phyloP scores from a whole-genome alignment of 1,140 invertebrate genomes.

The Hylaeus volcanicus region DNA sequence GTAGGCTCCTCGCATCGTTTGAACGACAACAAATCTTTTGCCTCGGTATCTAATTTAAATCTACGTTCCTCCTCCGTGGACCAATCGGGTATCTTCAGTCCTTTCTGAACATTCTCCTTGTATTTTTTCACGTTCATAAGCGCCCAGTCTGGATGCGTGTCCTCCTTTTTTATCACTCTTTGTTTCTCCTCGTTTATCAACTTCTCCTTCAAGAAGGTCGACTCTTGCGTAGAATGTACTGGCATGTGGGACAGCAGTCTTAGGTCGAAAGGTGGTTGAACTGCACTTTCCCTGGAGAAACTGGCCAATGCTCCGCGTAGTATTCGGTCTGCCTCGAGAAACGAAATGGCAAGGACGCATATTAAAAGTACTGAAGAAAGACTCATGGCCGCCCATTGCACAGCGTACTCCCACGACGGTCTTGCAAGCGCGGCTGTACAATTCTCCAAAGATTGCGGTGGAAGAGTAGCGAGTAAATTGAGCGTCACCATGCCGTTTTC shows the following conservation, averaged over 20 bases:
- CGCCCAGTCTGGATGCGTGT: conserved; percentile 64
- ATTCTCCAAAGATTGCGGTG: conserved; percentile 86
- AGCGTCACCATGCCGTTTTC: conserved; percentile 68
- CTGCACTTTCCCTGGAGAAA: conserved; percentile 77
- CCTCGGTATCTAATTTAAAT: conserved; percentile 73
- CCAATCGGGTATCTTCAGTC: conserved; percentile 71
- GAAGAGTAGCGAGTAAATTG: conserved; percentile 90
- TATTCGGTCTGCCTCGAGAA: conserved; percentile 89
- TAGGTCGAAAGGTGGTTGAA: conserved; percentile 84
- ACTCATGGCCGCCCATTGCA: conserved; percentile 86
- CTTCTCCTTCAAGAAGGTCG: conserved; percentile 57
- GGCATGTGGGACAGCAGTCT: conserved; percentile 76
- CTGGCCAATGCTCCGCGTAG: conserved; percentile 81
- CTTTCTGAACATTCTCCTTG: conserved; percentile 64
- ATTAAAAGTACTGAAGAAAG: conserved; percentile 85
- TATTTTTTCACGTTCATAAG: conserved; percentile 69
- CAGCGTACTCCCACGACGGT: conserved; percentile 89
- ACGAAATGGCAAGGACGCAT: conserved; percentile 85
- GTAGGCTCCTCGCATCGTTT: conserved; percentile 53
- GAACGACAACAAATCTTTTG: conserved; percentile 62
- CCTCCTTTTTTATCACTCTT: conserved; percentile 55
- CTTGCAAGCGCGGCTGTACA: conserved; percentile 88
- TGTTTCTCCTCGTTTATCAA: conserved; percentile 53
- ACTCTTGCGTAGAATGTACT: conserved; percentile 51
- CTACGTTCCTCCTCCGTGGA: conserved; percentile 71